phyloP scores from a whole-genome alignment of 2,113 vertebrate species.

The Myiozetetes cayanensis region DNA sequence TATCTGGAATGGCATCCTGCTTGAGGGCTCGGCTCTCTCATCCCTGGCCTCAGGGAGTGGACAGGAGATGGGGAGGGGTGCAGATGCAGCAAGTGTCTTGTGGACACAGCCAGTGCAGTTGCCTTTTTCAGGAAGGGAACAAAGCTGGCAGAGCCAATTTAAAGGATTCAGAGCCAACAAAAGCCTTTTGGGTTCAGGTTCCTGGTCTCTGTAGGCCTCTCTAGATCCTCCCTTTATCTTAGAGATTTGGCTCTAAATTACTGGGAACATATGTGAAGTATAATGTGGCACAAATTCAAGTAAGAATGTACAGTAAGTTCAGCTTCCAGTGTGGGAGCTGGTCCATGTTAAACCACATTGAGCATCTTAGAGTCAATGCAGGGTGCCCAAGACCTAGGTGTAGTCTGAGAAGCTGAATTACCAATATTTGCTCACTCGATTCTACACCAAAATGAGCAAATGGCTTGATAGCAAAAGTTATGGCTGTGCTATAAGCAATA shows the following conservation, averaged over 20 bases:
- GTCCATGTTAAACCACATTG: not conserved
- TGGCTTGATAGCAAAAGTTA: not conserved
- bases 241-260: not conserved
- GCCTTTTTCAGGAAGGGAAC: not conserved
- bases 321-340: not conserved
- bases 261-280: not conserved
- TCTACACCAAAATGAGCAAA: not conserved
- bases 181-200: not conserved
- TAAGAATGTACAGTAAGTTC: not conserved
- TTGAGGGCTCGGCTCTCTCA: not conserved
- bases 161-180: not conserved
- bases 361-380: rapidly evolving
- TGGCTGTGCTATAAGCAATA: not conserved
- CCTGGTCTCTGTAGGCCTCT: not conserved
- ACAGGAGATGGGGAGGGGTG: not conserved
- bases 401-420: not conserved
- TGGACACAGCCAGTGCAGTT: not conserved
- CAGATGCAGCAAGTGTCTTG: not conserved
- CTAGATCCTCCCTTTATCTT: not conserved
- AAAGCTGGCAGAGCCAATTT: not conserved
- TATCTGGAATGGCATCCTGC: not conserved
- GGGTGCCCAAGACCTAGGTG: not conserved
- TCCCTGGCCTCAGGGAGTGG: not conserved
- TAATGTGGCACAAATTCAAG: not conserved
- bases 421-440: not conserved